Percentiles rank a stretch among this genome's conserved stretches.
Conservation (phyloP, 2,888 invertebrate genomes). For the Acrobasis consociella region DNA sequence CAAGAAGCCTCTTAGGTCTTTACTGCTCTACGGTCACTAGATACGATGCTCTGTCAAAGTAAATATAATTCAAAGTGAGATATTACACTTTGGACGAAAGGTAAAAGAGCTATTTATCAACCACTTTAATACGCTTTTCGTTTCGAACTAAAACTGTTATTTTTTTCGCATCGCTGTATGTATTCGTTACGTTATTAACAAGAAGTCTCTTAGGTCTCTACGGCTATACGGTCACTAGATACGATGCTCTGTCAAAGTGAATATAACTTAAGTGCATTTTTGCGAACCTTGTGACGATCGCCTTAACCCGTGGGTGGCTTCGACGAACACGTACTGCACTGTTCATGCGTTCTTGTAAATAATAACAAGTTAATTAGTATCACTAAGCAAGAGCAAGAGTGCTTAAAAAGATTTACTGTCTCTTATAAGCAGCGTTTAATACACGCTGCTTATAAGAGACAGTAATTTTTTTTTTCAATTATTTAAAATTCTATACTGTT, state of each 20-base stretch:
- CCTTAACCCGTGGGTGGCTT: not conserved
- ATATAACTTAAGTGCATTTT: not conserved
- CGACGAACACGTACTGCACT: too few species aligned
- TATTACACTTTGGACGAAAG: not conserved
- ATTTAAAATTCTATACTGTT: too few species aligned
- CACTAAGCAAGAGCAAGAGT: too few species aligned
- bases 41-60: too few species aligned
- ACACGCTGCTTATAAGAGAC: too few species aligned
- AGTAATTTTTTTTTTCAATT: too few species aligned
- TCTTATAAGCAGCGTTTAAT: too few species aligned
- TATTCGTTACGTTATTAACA: not conserved
- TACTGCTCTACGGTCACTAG: too few species aligned
- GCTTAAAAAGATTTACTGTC: too few species aligned
- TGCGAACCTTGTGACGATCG: too few species aligned
- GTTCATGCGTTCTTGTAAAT: too few species aligned
- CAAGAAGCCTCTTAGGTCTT: not conserved
- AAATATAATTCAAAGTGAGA: not conserved
- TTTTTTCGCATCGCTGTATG: not conserved
- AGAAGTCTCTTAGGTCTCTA: not conserved
- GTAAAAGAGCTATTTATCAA: slow-evolving; percentile 2
- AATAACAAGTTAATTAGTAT: too few species aligned
- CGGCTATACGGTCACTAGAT: not conserved
- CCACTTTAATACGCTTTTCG: not conserved
- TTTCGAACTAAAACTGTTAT: not conserved
- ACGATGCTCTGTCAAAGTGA: not conserved